Conservation (phyloP, 2,797 vertebrate genomes). For the Acridotheres tristis region DNA sequence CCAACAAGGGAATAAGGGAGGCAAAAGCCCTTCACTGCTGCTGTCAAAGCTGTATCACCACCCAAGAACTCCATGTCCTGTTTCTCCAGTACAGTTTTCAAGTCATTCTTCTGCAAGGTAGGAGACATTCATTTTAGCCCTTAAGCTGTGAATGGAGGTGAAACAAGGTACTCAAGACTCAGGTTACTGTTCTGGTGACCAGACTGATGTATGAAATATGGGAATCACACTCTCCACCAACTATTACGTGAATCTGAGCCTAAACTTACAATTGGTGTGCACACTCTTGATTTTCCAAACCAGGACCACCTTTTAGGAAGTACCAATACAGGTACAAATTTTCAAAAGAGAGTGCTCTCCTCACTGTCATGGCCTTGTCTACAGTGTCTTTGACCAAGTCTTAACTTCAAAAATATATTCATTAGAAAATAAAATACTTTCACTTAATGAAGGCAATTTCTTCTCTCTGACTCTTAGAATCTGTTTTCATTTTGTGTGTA, state of each 20-base stretch:
- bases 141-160: neutral
- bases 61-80: neutral
- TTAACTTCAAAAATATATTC: neutral
- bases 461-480: neutral
- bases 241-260: neutral
- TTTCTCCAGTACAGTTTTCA: neutral
- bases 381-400: neutral
- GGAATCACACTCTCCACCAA: neutral
- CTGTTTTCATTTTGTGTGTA: neutral
- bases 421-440: neutral
- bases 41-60: neutral
- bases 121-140: neutral
- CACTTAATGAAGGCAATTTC: neutral
- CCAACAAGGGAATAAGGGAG: neutral
- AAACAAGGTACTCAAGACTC: neutral
- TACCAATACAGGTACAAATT: neutral
- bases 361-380: neutral
- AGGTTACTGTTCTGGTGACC: neutral
- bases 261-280: neutral
- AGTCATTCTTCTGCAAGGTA: neutral
- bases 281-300: neutral
- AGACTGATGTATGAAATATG: neutral
- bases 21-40: neutral
- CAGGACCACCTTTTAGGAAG: neutral
- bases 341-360: neutral